These are phyloP conservation scores for Pseudomugil gertrudae DNA, from an alignment of 2,797 vertebrate genomes.

Conservation along the genomic window DNA sequence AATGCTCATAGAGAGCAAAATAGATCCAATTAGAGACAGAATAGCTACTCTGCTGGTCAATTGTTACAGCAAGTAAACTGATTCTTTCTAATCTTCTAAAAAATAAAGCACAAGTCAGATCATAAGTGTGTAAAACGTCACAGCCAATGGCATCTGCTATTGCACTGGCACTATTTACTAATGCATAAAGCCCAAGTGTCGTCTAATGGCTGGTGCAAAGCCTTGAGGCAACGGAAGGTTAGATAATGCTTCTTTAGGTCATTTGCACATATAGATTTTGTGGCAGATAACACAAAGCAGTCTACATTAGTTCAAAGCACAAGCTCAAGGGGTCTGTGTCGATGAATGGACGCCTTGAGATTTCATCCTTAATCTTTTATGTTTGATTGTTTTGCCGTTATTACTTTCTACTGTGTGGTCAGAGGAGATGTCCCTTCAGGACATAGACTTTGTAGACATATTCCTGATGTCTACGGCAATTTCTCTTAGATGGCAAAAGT, in stretches of 20 bases:
- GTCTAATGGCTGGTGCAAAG: constrained; percentile 7
- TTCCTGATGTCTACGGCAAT: constrained; percentile 18
- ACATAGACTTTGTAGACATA: background rate
- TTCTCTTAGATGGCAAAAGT: background rate
- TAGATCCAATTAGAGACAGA: background rate
- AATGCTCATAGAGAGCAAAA: background rate
- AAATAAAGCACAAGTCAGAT: too few species aligned
- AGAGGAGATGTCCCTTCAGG: constrained; percentile 20
- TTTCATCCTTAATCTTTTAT: background rate
- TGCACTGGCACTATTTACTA: constrained; percentile 9
- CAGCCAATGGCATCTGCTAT: too few species aligned
- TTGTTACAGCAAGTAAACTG: too few species aligned
- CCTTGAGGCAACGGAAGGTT: constrained; percentile 12
- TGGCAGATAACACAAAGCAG: constrained; percentile 14
- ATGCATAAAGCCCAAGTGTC: constrained; percentile 5
- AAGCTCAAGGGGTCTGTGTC: constrained; percentile 3
- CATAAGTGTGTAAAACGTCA: too few species aligned
- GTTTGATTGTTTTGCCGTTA: constrained; percentile 22
- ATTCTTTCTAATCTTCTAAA: too few species aligned
- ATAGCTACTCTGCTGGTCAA: background rate
- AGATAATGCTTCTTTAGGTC: constrained; percentile 8
- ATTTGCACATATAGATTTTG: constrained; percentile 12
- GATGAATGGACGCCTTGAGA: constrained; percentile 4
- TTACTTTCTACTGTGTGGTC: constrained; percentile 6
- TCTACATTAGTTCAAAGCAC: constrained; percentile 19